Percentiles rank a stretch among this genome's conserved stretches.
phyloP scores from a whole-genome alignment of 2,888 invertebrate species.

The Nycteola revayana region DNA sequence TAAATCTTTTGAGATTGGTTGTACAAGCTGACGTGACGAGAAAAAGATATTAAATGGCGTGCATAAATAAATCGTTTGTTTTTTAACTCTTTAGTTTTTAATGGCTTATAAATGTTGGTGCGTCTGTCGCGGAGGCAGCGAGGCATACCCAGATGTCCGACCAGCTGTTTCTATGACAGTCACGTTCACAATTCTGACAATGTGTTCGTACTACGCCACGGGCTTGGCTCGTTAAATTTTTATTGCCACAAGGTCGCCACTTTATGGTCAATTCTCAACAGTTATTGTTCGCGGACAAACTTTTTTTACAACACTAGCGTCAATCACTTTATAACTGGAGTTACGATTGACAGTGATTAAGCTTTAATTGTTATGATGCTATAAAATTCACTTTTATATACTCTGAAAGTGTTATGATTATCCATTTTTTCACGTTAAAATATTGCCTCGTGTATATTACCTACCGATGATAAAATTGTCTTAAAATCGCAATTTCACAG shows the following conservation, averaged over 20 bases:
- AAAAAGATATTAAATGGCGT: slow-evolving; percentile 30
- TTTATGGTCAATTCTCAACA: slow-evolving; percentile 81
- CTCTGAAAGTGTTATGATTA: slow-evolving; percentile 52
- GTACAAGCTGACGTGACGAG: slow-evolving; percentile 17
- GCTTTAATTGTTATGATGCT: slow-evolving; percentile 69
- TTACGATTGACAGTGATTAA: slow-evolving; percentile 76
- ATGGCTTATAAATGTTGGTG: slow-evolving; percentile 34
- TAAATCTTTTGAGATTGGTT: slow-evolving; percentile 29
- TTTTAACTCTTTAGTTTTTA: slow-evolving; percentile 57
- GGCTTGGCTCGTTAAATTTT: slow-evolving; percentile 80
- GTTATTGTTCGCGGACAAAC: slow-evolving; percentile 75
- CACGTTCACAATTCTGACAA: slow-evolving; percentile 70
- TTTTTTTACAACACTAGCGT: slow-evolving; percentile 66
- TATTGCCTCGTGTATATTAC: slow-evolving; percentile 41
- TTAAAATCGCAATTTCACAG: slow-evolving; percentile 26
- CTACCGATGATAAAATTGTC: slow-evolving; percentile 30
- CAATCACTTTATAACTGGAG: slow-evolving; percentile 64
- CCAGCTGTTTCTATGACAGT: slow-evolving; percentile 78
- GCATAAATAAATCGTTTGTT: slow-evolving; percentile 52
- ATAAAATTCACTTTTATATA: slow-evolving; percentile 65
- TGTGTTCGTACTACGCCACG: slow-evolving; percentile 65
- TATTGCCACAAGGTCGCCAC: slow-evolving; percentile 81
- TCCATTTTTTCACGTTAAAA: slow-evolving; percentile 38
- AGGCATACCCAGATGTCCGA: slow-evolving; percentile 50
- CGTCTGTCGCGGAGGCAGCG: slow-evolving; percentile 31